phyloP scores from a whole-genome alignment of 2,113 vertebrate species.

The Taxidea taxus region DNA sequence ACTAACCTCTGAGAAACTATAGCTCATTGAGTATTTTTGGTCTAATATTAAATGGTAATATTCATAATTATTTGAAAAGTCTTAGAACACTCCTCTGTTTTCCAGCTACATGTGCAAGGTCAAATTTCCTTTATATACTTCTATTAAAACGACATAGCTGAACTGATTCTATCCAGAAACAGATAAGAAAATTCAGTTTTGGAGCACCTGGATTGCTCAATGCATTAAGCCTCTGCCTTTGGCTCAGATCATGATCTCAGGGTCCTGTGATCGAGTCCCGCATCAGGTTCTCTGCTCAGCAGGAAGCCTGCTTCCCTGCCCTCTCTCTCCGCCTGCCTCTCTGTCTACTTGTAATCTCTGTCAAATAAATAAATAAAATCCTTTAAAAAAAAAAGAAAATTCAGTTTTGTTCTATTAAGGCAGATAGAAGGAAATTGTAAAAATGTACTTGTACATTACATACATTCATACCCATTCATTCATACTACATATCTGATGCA shows the following conservation, averaged over 20 bases:
- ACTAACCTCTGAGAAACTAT: background rate
- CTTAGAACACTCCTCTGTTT: background rate
- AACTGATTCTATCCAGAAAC: background rate
- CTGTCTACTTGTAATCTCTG: too few species aligned
- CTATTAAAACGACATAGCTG: background rate
- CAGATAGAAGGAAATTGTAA: background rate
- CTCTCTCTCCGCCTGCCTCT: too few species aligned
- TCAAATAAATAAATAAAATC: too few species aligned
- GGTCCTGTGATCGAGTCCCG: too few species aligned
- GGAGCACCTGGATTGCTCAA: too few species aligned
- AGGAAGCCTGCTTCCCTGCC: too few species aligned
- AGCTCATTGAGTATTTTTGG: background rate
- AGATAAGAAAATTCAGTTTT: background rate
- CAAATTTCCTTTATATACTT: background rate
- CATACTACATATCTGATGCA: background rate
- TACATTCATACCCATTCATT: too few species aligned
- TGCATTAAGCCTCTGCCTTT: too few species aligned
- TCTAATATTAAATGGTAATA: background rate
- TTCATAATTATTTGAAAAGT: background rate
- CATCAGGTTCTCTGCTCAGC: too few species aligned
- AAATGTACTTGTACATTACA: too few species aligned
- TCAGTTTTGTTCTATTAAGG: background rate
- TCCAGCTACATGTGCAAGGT: background rate
- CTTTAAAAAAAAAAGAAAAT: too few species aligned
- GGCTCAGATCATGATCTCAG: too few species aligned